Evolutionary conservation across 2,797 vertebrate species (phyloP), one percentile per base, ranked within the genome.

Genomic region (Odontamblyopus lacepedii): DNA sequence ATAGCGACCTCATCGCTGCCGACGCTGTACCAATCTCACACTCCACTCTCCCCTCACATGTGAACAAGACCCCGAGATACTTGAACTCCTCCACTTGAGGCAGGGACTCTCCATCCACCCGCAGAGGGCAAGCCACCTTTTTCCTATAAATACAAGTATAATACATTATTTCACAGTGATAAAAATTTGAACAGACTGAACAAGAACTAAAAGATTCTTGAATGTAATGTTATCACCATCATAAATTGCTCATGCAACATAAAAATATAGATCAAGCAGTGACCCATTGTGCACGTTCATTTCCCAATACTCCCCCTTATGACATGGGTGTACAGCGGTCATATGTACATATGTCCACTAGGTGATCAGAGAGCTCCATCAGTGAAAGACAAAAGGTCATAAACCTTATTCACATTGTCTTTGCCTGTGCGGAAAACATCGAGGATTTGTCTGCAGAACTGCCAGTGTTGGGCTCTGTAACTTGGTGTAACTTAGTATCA

Each of bases 311-410:
- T 53, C 16, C 30, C 30, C 30, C 0, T 53, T 19, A n/a, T 53
- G 18, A 53, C n/a, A 53, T 53, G 2, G 51, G 5, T 19, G 18
- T 53, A n/a, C 3, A 51, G 50, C 15, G 4, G 44, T 48, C 44
- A 48, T 50, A 16, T 15, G 48, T 50, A 1, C 48, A 53, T 53
- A 19, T 53, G 3, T n/a, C 19, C 51, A 8, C 51, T 53, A 15
- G 51, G 1, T 35, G 71, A 79, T 78, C 72, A 77, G 6, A 30
- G 2, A 5, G 63, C 35, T 35, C 26, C 30, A 56, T 3, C n/a
- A 75, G 63, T 77, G 79, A 73, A 77, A 76, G 76, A 65, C 56
- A 71, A 27, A 73, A 50, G 65, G 69, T 62, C 74, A 79, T 83
- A 79, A 81, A 82, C 11, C 41, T 44, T 44, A 30, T 69, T 72